These are phyloP conservation scores for Epinotia bilunana DNA, from an alignment of 2,888 invertebrate genomes.

Conservation along the genomic window DNA sequence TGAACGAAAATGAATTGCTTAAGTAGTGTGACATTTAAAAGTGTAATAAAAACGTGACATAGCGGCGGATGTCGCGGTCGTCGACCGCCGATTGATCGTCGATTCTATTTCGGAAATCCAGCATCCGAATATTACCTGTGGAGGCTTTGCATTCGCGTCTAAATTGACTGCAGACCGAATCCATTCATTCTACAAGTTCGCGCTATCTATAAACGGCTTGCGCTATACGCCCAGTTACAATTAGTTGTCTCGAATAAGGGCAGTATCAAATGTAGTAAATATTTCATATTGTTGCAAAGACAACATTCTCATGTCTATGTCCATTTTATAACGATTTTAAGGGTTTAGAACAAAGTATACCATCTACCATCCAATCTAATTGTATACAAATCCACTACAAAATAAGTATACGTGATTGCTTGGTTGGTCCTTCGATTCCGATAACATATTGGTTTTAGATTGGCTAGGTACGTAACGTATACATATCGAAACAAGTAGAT, in stretches of 20 bases:
- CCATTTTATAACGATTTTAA: too few species aligned
- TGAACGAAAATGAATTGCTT: constrained; percentile 34
- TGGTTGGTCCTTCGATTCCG: not conserved
- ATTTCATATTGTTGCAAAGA: not conserved
- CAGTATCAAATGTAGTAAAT: not conserved
- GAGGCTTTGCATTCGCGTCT: constrained; percentile 29
- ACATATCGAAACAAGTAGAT: not conserved
- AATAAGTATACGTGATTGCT: not conserved
- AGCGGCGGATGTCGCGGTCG: constrained; percentile 57
- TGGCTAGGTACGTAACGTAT: not conserved
- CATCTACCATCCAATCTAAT: too few species aligned
- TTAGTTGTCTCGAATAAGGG: not conserved
- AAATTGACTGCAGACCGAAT: constrained; percentile 18
- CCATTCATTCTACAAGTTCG: not conserved
- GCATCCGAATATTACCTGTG: constrained; percentile 31
- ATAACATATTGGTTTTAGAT: not conserved
- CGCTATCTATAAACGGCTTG: not conserved
- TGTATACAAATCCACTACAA: not conserved
- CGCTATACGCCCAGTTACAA: not conserved
- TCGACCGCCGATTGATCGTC: constrained; percentile 60
- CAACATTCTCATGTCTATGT: too few species aligned
- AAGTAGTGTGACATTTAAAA: constrained; percentile 40
- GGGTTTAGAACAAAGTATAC: too few species aligned
- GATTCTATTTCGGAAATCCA: constrained; percentile 56
- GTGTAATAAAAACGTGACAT: constrained; percentile 40